phyloP scores from a whole-genome alignment of 2,797 vertebrate genomes.

The Octomys mimax region DNA sequence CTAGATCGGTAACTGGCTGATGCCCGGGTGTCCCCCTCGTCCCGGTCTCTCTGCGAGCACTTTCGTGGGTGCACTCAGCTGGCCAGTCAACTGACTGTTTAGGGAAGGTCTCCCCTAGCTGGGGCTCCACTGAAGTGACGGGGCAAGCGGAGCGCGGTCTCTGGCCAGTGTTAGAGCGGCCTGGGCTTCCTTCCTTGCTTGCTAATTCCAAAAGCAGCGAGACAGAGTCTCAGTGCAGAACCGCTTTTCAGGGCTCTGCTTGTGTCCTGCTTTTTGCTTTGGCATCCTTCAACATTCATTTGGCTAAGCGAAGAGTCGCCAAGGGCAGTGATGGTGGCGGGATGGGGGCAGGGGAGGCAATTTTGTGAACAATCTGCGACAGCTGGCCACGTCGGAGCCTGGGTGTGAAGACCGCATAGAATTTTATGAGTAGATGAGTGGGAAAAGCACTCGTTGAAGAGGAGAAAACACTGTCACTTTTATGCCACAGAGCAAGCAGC shows the following conservation, averaged over 20 bases:
- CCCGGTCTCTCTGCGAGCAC: background rate
- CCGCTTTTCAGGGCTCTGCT: background rate
- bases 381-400: background rate
- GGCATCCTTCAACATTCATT: background rate
- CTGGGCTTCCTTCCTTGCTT: background rate
- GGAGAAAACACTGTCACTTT: background rate
- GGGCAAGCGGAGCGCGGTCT: background rate
- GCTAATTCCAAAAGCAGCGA: constrained; percentile 23
- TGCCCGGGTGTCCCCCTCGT: background rate
- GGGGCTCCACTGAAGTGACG: no score
- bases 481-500: background rate
- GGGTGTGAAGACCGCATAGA: background rate
- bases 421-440: background rate
- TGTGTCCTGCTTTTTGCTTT: background rate
- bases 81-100: background rate
- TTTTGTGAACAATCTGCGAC: background rate
- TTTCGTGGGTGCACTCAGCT: background rate
- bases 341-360: background rate
- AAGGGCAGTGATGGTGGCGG: background rate
- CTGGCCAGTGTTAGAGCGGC: background rate
- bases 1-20: background rate
- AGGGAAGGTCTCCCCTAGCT: background rate
- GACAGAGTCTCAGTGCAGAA: background rate
- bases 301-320: background rate
- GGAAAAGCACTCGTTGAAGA: background rate